phyloP scores from a whole-genome alignment of 2,113 vertebrate species.

The Pterophyllum scalare region DNA sequence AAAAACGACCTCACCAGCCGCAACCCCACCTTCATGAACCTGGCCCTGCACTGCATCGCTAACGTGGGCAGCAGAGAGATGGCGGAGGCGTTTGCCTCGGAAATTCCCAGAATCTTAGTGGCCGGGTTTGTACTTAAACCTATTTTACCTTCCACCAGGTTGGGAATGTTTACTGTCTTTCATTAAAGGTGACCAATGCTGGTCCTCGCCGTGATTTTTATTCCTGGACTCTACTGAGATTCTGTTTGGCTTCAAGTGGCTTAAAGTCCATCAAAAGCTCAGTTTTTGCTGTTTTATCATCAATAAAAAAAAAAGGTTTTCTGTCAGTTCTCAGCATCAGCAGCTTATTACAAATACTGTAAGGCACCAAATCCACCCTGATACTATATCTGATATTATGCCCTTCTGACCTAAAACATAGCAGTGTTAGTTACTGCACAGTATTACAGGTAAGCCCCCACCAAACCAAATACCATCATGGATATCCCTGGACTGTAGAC shows the following conservation, averaged over 20 bases:
- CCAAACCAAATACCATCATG: too few relatives aligned
- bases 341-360: not conserved
- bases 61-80: conserved; percentile 95
- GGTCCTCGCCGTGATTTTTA: not conserved
- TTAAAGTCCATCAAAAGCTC: not conserved
- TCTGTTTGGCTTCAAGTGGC: not conserved
- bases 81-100: conserved; percentile 92
- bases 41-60: conserved; percentile 93
- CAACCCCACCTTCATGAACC: conserved; percentile 95
- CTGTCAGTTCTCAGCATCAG: not conserved
- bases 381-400: not conserved
- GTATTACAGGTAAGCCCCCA: not conserved
- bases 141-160: not conserved
- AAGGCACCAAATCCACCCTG: accelerated
- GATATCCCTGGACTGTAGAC: not conserved
- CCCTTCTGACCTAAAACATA: accelerated
- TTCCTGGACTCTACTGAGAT: not conserved
- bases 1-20: conserved; percentile 94
- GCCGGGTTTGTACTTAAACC: conserved; percentile 80
- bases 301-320: too few relatives aligned
- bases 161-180: not conserved
- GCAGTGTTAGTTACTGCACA: accelerated
- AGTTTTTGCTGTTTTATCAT: not conserved
- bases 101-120: conserved; percentile 93
- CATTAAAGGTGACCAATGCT: not conserved